phyloP scores from a whole-genome alignment of 2,888 invertebrate genomes.

The Furcula furcula region DNA sequence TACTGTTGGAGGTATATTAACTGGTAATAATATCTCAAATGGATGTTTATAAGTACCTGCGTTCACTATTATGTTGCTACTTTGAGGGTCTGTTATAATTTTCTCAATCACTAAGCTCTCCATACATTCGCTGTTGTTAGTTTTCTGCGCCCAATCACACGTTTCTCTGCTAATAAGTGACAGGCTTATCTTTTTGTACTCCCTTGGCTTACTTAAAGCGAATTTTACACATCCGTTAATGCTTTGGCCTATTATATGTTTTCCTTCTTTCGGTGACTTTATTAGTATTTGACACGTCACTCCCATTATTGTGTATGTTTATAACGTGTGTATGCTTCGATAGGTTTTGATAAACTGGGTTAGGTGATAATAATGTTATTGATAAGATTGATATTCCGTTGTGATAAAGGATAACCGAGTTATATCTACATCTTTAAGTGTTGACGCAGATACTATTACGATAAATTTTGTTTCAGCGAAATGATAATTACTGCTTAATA shows the following conservation, averaged over 20 bases:
- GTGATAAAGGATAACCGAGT: not conserved
- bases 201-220: slow-evolving; percentile 24
- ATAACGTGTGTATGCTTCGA: not conserved
- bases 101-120: slow-evolving; percentile 4
- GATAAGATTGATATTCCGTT: not conserved
- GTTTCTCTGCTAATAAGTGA: slow-evolving; percentile 29
- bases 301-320: slow-evolving; percentile 22
- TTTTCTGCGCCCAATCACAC: slow-evolving; percentile 13
- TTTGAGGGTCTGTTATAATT: slow-evolving; percentile 3
- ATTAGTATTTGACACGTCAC: slow-evolving; percentile 33
- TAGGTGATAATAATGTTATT: not conserved
- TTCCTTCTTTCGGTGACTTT: slow-evolving; percentile 15
- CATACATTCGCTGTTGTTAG: not conserved
- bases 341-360: not conserved
- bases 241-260: slow-evolving; percentile 20
- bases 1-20: slow-evolving; percentile 13
- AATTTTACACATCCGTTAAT: slow-evolving; percentile 32
- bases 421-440: too few species aligned
- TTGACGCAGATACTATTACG: too few species aligned
- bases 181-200: slow-evolving; percentile 24
- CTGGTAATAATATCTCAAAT: slow-evolving; percentile 12
- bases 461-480: too few species aligned
- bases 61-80: not conserved
- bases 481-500: too few species aligned
- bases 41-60: slow-evolving; percentile 7